Evolutionary conservation across 2,888 invertebrate genomes (phyloP), one percentile per base, ranked within the genome.

Genomic region (Amorpha juglandis): DNA sequence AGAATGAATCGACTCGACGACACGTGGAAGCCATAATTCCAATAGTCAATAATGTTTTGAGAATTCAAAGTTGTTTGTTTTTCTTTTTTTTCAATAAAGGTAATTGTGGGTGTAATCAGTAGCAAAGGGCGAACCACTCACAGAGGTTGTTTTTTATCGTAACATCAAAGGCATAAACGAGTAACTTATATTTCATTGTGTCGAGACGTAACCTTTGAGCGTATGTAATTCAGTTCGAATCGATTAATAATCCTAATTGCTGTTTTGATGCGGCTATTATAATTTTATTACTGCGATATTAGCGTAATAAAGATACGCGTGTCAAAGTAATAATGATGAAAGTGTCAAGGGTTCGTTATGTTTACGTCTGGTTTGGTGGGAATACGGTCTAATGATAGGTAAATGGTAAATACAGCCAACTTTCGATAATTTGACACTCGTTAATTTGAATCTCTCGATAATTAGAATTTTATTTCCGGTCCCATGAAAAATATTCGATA

Each of bases 291-390:
- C 53, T 55, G 33, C 11, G 42, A 58, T 42, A 6, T 21, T 63
- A 64, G 38, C 48, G 55, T 58, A 48, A 58, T 53, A 65, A 65
- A 38, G 38, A 47, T 63, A 19, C 42, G 19, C 21, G 55, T 63
- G 65, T 69, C 67, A 70, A 70, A 48, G 48, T 48, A 4, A 65
- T 66, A 53, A 70, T 70, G 69, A 70, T 67, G 65, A 64, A 53
- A 65, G 55, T 58, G 62, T 62, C 58, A 58, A 58, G 58, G 58
- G 42, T 58, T 42, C 12, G 12, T 58, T 12, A 42, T 55, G 55
- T 55, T 16, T 55, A 55, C 16, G 53, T 38, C 9, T 19, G 38
- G 38, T 12, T n/a, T 16, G 58, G 42, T 58, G 58, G 58, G 58
- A 58, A 58, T 19, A 6, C 19, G 7, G 3, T 9, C 38, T 19